These are phyloP conservation scores for Mellivora capensis DNA, from an alignment of 2,113 vertebrate genomes.

Conservation along the genomic window DNA sequence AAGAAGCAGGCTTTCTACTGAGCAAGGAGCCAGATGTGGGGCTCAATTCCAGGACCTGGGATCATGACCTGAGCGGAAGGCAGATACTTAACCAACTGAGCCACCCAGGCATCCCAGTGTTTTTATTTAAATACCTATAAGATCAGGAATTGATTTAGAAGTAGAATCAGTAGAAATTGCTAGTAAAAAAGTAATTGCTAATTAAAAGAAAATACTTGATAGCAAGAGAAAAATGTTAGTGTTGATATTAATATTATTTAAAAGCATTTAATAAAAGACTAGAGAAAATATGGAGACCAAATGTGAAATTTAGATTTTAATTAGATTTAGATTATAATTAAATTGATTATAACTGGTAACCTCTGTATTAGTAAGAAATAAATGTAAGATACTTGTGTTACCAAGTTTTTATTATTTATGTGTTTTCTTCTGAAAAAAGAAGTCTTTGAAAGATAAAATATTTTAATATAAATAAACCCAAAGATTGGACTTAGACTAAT, in stretches of 20 bases:
- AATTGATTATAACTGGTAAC: background rate
- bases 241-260: background rate
- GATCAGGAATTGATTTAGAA: background rate
- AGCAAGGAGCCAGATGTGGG: too few species aligned
- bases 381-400: background rate
- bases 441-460: slow-evolving; percentile 7
- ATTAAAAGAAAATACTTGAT: background rate
- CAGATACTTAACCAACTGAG: too few species aligned
- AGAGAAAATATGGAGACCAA: background rate
- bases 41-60: too few species aligned
- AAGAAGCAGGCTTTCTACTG: too few species aligned
- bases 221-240: background rate
- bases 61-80: too few species aligned
- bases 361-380: background rate
- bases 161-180: background rate
- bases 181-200: background rate
- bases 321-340: background rate
- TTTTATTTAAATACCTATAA: slow-evolving; percentile 14
- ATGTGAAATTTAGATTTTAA: background rate
- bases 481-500: background rate
- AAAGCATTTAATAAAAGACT: background rate
- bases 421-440: background rate
- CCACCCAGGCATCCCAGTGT: background rate
- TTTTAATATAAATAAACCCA: background rate
- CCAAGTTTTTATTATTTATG: background rate